Base-by-base conservation (phyloP, 23 tunicate species). In the Ascidia mentula region DNA sequence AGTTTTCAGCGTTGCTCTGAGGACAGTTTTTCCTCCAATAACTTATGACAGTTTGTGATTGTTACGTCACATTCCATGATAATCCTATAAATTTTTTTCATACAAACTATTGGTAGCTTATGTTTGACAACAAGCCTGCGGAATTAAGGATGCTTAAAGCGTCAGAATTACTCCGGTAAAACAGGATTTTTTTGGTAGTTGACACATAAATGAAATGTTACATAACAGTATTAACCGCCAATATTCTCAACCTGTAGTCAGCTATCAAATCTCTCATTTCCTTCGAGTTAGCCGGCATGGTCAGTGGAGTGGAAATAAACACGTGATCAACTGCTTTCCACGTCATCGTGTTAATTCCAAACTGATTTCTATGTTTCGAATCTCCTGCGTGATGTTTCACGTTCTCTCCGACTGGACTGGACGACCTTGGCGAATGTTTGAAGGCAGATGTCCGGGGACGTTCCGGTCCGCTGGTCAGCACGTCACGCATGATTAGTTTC, bases 201-300 rank as follows among this genome's bases (percentile, higher is more conserved):
- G n/a, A n/a, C n/a, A n/a, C n/a, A n/a, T n/a, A n/a, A n/a, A n/a
- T n/a, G n/a, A n/a, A n/a, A n/a, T n/a, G n/a, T n/a, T n/a, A n/a
- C n/a, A n/a, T n/a, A n/a, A n/a, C n/a, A n/a, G n/a, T n/a, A n/a
- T n/a, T n/a, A n/a, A n/a, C n/a, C n/a, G n/a, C n/a, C n/a, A n/a
- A 6, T 53, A 28, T 6, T 28, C 7, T 1, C 53, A 24, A 88
- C 92, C 92, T 75, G 65, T 79, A 90, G 34, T 82, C 80, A 0
- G 96, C 84, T 6, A 90, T 5, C 42, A 90, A 30, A 61, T 90
- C 96, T 42, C 59, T 81, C 69, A 80, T 77, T 34, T 80, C 79
- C 30, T 28, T 69, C 20, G 96, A 78, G 32, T 78, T 38, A 0
- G 89, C 96, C 0, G 96, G 89, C 75, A 79, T 36, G 5, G 89